Percentiles rank a stretch among this genome's conserved stretches.
These are phyloP conservation scores for Fukomys damarensis DNA, from an alignment of 2,113 vertebrate genomes.

Conservation along the genomic window DNA sequence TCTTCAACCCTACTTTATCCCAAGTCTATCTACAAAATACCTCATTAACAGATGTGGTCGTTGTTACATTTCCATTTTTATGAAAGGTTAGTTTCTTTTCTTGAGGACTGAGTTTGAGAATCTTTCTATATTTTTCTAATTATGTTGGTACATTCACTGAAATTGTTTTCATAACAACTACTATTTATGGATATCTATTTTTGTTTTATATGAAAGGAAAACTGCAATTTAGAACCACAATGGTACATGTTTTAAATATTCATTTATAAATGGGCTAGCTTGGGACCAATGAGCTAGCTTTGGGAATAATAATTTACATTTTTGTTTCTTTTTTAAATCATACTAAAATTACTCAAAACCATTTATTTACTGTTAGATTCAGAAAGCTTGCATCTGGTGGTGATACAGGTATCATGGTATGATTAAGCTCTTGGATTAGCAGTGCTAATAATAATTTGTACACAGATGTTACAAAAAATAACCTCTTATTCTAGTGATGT, in stretches of 20 bases:
- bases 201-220: constrained; percentile 78
- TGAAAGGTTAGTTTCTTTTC: constrained; percentile 75
- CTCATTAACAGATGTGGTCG: constrained; percentile 68
- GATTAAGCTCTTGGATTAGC: constrained; percentile 77
- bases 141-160: constrained; percentile 74
- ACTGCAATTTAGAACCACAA: constrained; percentile 77
- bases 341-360: constrained; percentile 78
- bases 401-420: constrained; percentile 77
- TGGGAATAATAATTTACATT: constrained; percentile 60
- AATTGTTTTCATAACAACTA: constrained; percentile 83
- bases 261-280: constrained; percentile 75
- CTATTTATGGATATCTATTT: constrained; percentile 80
- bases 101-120: constrained; percentile 65
- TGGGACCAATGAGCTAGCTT: constrained; percentile 72
- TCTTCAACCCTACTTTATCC: constrained; percentile 53
- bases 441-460: constrained; percentile 81
- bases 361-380: constrained; percentile 78
- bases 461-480: constrained; percentile 81
- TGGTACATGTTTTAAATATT: constrained; percentile 74
- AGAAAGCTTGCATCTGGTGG: constrained; percentile 75
- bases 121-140: constrained; percentile 74
- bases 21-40: constrained; percentile 61
- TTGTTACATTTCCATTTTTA: constrained; percentile 69
- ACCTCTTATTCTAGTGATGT: constrained; percentile 69
- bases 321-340: constrained; percentile 73